Base-by-base conservation (phyloP, 1,140 invertebrate species). In the Drosophila takahashii region DNA sequence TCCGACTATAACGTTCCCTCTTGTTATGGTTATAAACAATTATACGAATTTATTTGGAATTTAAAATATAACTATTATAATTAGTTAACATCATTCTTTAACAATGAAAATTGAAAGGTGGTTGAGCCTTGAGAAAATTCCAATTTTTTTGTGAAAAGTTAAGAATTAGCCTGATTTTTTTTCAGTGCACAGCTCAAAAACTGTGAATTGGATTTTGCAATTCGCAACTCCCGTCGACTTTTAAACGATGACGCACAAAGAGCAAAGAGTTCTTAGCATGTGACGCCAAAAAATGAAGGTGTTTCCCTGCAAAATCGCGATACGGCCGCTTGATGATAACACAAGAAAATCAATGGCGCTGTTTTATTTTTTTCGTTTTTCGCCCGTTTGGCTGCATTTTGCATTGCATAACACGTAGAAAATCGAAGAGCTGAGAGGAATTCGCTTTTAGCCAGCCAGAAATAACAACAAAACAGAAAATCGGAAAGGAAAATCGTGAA, bases 211-310 rank as follows among this genome's bases (percentile, higher is more conserved):
- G 18, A 70, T 64, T 57, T 65, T 42, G 16, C 53, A 61, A 45
- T 34, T 54, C 61, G 42, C 71, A 51, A 45, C 42, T 71, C 32
- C 47, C 45, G 5, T 13, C 22, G 6, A n/a, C 37, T 41, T 22
- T 64, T 34, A 47, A 77, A 56, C 36, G 56, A 39, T 81, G 83
- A 77, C 78, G 73, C 74, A 85, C 83, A 85, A 85, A 86, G 83
- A 37, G 62, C 56, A 75, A 16, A 41, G 27, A 41, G 51, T 77
- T 36, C 41, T 18, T 34, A 59, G 60, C 81, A 86, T 86, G 77
- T 85, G 81, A 85, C 77, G 71, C 32, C 36, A 42, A 42, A 50
- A 22, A n/a, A 18, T 7, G 39, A 18, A 44, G 50, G 66, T 37
- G 66, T 39, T 69, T 70, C 64, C 66, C 62, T 47, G 32, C n/a